phyloP scores from a whole-genome alignment of 2,113 vertebrate genomes.

The Lethenteron reissneri region DNA sequence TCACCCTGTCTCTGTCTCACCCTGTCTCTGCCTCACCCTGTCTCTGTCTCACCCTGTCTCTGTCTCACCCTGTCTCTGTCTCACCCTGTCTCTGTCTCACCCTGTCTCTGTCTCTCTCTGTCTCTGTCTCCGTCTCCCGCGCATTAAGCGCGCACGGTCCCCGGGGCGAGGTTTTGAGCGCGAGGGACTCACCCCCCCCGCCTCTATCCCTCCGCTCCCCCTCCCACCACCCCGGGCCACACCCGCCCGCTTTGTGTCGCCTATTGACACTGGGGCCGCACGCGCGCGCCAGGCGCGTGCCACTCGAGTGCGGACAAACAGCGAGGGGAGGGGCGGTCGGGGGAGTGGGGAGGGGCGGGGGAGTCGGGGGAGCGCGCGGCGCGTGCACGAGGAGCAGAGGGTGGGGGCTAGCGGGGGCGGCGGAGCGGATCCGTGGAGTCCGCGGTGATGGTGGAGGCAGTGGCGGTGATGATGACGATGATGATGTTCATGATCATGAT shows the following conservation, averaged over 20 bases:
- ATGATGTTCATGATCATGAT: no score
- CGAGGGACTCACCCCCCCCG: constrained; percentile 25
- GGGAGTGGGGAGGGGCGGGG: constrained; percentile 8
- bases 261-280: constrained; percentile 1
- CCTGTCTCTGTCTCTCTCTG: no score
- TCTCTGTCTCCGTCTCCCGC: background rate
- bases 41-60: no score
- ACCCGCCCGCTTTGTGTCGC: background rate
- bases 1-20: no score
- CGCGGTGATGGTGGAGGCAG: no score
- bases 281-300: constrained; percentile 49
- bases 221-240: constrained; percentile 17
- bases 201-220: constrained; percentile 35
- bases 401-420: background rate
- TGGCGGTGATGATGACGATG: no score
- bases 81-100: no score
- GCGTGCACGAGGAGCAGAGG: background rate
- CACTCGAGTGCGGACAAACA: constrained; percentile 39
- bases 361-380: background rate
- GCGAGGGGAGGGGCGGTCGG: constrained; percentile 15
- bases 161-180: background rate
- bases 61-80: no score
- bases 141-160: no score
- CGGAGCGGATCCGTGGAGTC: background rate
- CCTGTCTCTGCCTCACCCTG: no score